Evolutionary conservation across 2,113 vertebrate genomes (phyloP).

Genomic region (Myotis yumanensis): DNA sequence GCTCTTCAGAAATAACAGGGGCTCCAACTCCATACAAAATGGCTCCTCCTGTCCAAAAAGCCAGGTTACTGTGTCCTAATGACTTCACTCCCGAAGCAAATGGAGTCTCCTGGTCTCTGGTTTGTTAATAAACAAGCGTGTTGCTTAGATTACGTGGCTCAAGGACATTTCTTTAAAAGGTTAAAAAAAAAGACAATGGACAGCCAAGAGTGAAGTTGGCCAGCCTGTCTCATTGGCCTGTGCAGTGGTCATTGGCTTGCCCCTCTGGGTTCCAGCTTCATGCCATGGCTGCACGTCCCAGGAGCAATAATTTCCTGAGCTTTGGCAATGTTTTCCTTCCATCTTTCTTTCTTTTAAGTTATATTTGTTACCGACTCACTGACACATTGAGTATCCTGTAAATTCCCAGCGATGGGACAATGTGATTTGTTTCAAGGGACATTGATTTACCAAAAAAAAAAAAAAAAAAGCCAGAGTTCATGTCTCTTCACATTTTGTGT

Average conservation of each 20-base stretch:
- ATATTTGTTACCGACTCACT: not conserved
- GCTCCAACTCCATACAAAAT: not conserved
- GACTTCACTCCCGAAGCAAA: not conserved
- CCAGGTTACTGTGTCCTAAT: not conserved
- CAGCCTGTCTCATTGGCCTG: not conserved
- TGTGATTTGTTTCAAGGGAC: not conserved
- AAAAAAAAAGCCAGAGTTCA: not conserved
- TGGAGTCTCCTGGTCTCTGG: not conserved
- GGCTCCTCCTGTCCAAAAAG: not conserved
- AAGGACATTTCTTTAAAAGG: not conserved
- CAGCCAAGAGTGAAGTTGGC: not conserved
- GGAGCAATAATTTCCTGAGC: not conserved
- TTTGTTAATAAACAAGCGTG: not conserved
- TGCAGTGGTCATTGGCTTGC: not conserved
- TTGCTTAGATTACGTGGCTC: not conserved
- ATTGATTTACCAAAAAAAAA: constrained; percentile 26
- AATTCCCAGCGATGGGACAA: not conserved
- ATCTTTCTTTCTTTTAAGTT: constrained; percentile 1
- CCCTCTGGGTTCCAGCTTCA: not conserved
- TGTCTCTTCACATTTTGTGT: not conserved
- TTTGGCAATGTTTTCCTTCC: not conserved
- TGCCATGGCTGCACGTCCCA: not conserved
- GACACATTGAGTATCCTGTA: not conserved
- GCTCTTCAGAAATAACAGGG: constrained; percentile 26
- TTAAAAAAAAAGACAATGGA: not conserved